Base-by-base conservation (phyloP, 2,113 vertebrate genomes). In the Pelecanoides urinatrix region DNA sequence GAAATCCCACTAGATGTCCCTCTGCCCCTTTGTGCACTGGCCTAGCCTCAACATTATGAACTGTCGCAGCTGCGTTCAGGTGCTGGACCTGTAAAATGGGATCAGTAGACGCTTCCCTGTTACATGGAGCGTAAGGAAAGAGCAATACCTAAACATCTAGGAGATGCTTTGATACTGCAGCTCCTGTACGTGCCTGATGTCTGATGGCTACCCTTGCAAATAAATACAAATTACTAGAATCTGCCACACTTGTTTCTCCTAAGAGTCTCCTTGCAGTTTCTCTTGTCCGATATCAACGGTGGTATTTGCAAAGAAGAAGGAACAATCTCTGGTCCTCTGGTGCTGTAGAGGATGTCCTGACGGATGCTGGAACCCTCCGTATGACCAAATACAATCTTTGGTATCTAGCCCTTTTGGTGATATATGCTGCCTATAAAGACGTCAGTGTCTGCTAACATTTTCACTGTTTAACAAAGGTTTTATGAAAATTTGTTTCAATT, bases 1-100 rank as follows among this genome's bases (percentile, higher is more conserved):
- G 52, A 81, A 86, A 91, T 91, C 95, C 88, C 94, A 94, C 95
- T 96, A 96, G 88, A 65, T 94, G 94, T 96, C 94, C 77, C 95
- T 94, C 92, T 96, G 94, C 13, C 61, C 40, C 92, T 89, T 94
- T 29, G 75, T 63, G 79, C 79, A 45, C 49, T 52, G 88, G 71
- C 53, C 16, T 23, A 65, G 36, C 3, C 5, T 53, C 81, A 68
- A n/a, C 58, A 25, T 32, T 38, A 25, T 42, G 79, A 80, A 66
- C 44, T 56, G 25, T 74, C 0, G 2, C 42, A 58, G 76, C 56
- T 78, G 38, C 36, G 16, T 49, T 93, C 72, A 74, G 86, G 68
- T 81, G 13, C 61, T 80, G 63, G 68, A 84, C 49, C 82, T 93
- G 65, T 82, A 65, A 80, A 75, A 92, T 42, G n/a, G 73, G 30